Percentiles rank a stretch among this genome's conserved stretches.
Evolutionary conservation across 1,140 invertebrate genomes (phyloP).

Genomic region (Colletes latitarsis): DNA sequence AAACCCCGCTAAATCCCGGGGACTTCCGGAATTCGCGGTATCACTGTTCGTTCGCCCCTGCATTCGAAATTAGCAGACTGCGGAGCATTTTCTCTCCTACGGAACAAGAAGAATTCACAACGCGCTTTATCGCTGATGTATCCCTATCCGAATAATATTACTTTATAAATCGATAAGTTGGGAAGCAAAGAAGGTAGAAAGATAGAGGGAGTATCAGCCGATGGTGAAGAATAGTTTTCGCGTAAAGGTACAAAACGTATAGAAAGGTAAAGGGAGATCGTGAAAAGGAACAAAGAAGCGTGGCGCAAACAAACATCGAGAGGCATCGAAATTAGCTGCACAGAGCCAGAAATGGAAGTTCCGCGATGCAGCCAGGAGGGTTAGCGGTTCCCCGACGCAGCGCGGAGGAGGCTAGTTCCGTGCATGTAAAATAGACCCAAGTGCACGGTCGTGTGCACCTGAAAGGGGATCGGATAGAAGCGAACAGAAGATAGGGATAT

Average conservation of each 20-base stretch:
- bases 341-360: conserved; percentile 53
- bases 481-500: conserved; percentile 70
- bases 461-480: conserved; percentile 48
- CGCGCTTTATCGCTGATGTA: not conserved
- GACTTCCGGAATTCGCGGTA: conserved; percentile 61
- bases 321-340: conserved; percentile 47
- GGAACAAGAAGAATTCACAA: not conserved
- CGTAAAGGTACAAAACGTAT: not conserved
- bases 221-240: too few species aligned
- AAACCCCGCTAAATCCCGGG: conserved; percentile 53
- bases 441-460: conserved; percentile 27
- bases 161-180: not conserved
- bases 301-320: conserved; percentile 4
- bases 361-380: conserved; percentile 42
- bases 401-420: conserved; percentile 4
- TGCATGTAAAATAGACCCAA: conserved; percentile 19
- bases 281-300: too few species aligned
- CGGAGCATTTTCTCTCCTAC: too few species aligned
- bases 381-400: conserved; percentile 7
- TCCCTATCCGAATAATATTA: too few species aligned
- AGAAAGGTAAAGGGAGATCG: not conserved
- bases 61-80: conserved; percentile 57
- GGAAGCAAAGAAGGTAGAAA: conserved; percentile 20
- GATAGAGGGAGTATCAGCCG: conserved; percentile 6
- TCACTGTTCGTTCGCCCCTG: conserved; percentile 54